These are phyloP conservation scores for Sericinus montela DNA, from an alignment of 2,888 invertebrate genomes.

Conservation along the genomic window DNA sequence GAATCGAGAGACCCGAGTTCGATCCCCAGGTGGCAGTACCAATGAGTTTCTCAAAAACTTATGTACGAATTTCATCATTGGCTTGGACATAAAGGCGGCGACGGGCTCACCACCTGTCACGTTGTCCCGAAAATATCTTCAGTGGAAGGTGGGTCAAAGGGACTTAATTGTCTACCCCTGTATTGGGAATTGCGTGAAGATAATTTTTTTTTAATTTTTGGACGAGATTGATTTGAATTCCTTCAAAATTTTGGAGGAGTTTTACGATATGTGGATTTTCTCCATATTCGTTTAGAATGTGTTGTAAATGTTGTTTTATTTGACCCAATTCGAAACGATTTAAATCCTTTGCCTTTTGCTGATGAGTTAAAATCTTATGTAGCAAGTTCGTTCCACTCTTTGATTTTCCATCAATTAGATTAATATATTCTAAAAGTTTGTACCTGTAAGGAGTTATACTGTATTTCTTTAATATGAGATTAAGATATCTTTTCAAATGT, in stretches of 20 bases:
- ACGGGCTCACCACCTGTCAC: too few relatives aligned
- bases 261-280: slow-evolving; percentile 2
- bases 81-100: too few relatives aligned
- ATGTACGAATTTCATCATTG: too few relatives aligned
- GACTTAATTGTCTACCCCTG: too few relatives aligned
- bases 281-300: slow-evolving; percentile 9
- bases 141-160: too few relatives aligned
- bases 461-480: slow-evolving; percentile 9
- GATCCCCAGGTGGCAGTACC: too few relatives aligned
- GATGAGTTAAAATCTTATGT: slow-evolving; percentile 4
- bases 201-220: too few relatives aligned
- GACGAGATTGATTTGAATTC: not conserved
- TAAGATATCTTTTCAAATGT: slow-evolving; percentile 7
- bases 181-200: too few relatives aligned
- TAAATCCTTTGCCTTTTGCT: not conserved
- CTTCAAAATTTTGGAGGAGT: slow-evolving; percentile 1
- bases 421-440: slow-evolving; percentile 12
- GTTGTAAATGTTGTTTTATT: slow-evolving; percentile 5
- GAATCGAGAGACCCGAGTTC: too few relatives aligned
- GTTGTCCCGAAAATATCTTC: too few relatives aligned
- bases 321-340: not conserved
- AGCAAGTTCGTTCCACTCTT: slow-evolving; percentile 5
- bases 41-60: too few relatives aligned
- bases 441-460: slow-evolving; percentile 8
- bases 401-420: slow-evolving; percentile 7